Evolutionary conservation across 2,797 vertebrate genomes (phyloP).

Genomic region (Sphenopsis melanotis): DNA sequence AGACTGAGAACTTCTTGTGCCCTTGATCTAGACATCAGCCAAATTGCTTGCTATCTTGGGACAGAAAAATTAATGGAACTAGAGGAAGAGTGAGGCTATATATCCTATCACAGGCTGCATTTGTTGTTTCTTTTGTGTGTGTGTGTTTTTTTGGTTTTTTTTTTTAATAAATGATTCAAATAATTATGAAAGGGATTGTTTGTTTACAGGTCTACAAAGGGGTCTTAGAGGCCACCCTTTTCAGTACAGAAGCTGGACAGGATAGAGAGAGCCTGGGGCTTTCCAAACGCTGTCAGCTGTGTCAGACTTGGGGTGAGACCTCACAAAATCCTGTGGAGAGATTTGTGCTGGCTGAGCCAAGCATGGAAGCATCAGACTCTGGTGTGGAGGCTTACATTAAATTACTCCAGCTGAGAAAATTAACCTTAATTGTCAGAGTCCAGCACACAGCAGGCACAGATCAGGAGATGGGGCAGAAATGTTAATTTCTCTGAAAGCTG

Average conservation of each 20-base stretch:
- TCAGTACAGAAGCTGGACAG: slow-evolving; percentile 39
- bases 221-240: slow-evolving; percentile 35
- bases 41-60: slow-evolving; percentile 12
- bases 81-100: not conserved
- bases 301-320: not conserved
- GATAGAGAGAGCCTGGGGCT: slow-evolving; percentile 4
- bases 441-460: not conserved
- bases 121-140: not conserved
- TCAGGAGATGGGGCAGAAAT: not conserved
- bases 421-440: not conserved
- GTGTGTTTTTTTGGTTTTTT: not conserved
- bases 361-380: not conserved
- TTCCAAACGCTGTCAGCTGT: slow-evolving; percentile 31
- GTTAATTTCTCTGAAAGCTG: not conserved
- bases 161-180: not conserved
- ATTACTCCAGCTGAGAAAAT: not conserved
- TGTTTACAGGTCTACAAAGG: slow-evolving; percentile 50
- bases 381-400: not conserved
- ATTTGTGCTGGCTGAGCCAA: not conserved
- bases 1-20: slow-evolving; percentile 44
- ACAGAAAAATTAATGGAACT: slow-evolving; percentile 10
- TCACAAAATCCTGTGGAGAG: slow-evolving; percentile 10
- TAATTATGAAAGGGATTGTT: slow-evolving; percentile 45
- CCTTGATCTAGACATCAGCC: not conserved
- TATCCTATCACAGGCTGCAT: not conserved